phyloP scores from a whole-genome alignment of 2,113 vertebrate genomes.

The Ceyx melanurus region DNA sequence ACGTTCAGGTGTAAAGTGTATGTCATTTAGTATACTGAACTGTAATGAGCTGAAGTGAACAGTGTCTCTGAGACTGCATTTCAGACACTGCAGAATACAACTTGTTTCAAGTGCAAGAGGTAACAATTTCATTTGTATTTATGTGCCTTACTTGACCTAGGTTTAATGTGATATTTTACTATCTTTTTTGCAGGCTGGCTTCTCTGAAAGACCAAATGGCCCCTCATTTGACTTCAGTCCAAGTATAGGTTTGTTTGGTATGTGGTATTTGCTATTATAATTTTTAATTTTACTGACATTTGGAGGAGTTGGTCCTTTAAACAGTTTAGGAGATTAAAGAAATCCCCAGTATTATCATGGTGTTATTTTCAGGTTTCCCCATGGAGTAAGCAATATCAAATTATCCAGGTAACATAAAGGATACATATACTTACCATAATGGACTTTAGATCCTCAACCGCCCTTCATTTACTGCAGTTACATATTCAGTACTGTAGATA shows the following conservation, averaged over 20 bases:
- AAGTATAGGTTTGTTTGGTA: conserved; percentile 39
- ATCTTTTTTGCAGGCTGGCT: conserved; percentile 33
- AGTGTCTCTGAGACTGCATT: neutral
- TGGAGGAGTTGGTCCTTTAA: neutral
- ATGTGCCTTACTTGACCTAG: neutral
- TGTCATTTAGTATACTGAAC: neutral
- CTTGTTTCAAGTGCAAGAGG: neutral
- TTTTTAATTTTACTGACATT: neutral
- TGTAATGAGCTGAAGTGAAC: neutral
- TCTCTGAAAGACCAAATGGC: conserved; percentile 40
- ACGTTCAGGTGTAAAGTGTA: neutral
- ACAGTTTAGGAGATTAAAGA: neutral
- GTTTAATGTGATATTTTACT: neutral
- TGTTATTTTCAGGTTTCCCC: accelerated
- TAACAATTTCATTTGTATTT: neutral
- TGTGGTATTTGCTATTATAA: neutral
- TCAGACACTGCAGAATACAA: neutral
- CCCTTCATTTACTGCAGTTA: neutral
- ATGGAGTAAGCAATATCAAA: neutral
- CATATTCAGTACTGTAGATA: accelerated
- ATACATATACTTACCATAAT: too few species aligned
- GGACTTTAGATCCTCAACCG: accelerated
- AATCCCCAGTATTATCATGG: accelerated
- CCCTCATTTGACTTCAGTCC: neutral
- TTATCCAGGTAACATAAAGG: accelerated